A percentile compares a stretch with the other conserved stretches of the same genome.
Conservation (phyloP, 2,797 vertebrate genomes). For the Hydrophis major region DNA sequence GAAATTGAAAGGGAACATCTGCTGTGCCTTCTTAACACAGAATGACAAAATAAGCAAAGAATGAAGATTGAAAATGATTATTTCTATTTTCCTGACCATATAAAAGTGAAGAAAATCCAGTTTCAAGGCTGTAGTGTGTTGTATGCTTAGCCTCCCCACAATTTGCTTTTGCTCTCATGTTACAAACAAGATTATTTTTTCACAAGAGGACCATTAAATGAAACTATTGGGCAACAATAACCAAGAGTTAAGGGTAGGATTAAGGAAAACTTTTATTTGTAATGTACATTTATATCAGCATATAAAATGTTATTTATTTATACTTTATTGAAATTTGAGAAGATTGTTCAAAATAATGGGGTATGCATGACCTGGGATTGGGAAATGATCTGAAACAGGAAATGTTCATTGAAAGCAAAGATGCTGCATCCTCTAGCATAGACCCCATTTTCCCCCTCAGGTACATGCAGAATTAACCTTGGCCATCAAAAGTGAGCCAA, state of each 20-base stretch:
- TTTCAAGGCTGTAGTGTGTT: conserved; percentile 17
- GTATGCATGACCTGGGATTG: background rate
- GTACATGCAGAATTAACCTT: background rate
- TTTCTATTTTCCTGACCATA: conserved; percentile 53
- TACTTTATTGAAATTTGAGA: background rate
- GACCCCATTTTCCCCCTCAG: background rate
- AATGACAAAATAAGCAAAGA: conserved; percentile 38
- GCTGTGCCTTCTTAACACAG: conserved; percentile 40
- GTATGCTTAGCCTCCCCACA: background rate
- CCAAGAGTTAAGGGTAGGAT: background rate
- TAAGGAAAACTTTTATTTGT: background rate
- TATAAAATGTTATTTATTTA: background rate
- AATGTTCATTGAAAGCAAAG: too few species aligned
- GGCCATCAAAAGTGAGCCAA: background rate
- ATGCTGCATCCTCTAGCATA: background rate
- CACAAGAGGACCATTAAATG: background rate
- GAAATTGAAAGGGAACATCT: conserved; percentile 58
- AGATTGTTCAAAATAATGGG: background rate
- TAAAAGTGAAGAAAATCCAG: conserved; percentile 48
- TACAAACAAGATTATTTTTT: conserved; percentile 3
- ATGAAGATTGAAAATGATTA: conserved; percentile 25
- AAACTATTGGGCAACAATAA: background rate
- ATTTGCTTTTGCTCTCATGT: conserved; percentile 24
- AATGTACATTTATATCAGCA: background rate
- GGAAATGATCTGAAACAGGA: background rate